Evolutionary conservation across 2,113 vertebrate species (phyloP).

Genomic region (Zonotrichia leucophrys): DNA sequence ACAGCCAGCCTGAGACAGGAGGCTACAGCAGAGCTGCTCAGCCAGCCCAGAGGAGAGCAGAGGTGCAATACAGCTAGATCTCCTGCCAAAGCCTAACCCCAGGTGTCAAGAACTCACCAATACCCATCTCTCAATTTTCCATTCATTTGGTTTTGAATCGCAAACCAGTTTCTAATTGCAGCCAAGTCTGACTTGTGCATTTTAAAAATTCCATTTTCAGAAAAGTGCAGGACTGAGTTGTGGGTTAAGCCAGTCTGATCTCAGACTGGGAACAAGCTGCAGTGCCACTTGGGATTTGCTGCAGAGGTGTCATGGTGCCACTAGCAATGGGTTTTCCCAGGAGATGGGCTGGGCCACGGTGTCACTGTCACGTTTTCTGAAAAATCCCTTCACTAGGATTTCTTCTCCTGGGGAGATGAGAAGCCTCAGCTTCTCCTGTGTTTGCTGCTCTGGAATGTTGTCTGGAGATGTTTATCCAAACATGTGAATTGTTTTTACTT

Average conservation of each 20-base stretch:
- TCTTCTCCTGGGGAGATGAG: no score
- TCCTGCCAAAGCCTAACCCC: background rate
- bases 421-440: no score
- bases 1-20: background rate
- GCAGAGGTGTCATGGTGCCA: background rate
- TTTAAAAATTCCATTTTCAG: background rate
- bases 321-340: background rate
- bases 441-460: no score
- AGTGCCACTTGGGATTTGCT: background rate
- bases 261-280: background rate
- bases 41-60: rapidly evolving
- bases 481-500: no score
- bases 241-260: background rate
- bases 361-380: no score
- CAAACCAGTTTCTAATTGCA: background rate
- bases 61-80: background rate
- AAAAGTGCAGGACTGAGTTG: background rate
- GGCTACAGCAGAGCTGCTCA: background rate
- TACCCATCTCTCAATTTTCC: background rate
- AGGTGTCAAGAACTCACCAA: background rate
- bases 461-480: no score
- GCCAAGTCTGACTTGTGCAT: background rate
- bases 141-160: background rate
- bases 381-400: no score
- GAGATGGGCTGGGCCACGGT: rapidly evolving